Conservation (phyloP, 2,113 vertebrate species). For the Aleadryas rufinucha region DNA sequence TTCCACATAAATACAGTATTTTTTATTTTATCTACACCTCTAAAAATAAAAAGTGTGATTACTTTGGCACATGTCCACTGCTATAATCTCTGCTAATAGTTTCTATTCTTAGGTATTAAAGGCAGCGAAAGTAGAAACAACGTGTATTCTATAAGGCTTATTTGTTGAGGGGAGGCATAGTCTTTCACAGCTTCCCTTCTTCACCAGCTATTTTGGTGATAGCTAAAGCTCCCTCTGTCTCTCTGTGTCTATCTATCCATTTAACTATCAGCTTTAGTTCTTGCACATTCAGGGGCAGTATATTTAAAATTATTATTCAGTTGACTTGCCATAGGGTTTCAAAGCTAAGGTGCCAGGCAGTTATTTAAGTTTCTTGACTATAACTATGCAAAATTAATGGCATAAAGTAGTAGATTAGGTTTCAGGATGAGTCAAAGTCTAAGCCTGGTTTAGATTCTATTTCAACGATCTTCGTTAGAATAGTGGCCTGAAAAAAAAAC, state of each 20-base stretch:
- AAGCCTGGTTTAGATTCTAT: background rate
- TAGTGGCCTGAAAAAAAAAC: background rate
- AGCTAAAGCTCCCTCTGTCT: background rate
- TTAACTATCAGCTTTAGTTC: background rate
- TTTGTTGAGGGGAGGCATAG: background rate
- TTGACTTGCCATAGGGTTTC: background rate
- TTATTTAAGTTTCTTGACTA: background rate
- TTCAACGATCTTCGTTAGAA: background rate
- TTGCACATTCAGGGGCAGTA: background rate
- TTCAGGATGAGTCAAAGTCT: background rate
- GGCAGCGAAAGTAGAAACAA: background rate
- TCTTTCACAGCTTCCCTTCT: background rate
- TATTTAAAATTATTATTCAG: background rate
- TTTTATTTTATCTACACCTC: background rate
- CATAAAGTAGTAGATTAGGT: background rate
- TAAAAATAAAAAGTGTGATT: background rate
- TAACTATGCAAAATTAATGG: background rate
- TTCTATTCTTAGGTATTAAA: background rate
- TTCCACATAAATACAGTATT: background rate
- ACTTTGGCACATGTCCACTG: background rate
- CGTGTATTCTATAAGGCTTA: fast-evolving
- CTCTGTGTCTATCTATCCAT: background rate
- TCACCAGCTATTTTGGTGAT: background rate
- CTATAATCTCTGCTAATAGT: background rate
- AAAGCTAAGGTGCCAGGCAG: background rate